Percentiles rank a stretch among this genome's conserved stretches.
Conservation (phyloP, 2,113 vertebrate species). For the Oreochromis aureus region DNA sequence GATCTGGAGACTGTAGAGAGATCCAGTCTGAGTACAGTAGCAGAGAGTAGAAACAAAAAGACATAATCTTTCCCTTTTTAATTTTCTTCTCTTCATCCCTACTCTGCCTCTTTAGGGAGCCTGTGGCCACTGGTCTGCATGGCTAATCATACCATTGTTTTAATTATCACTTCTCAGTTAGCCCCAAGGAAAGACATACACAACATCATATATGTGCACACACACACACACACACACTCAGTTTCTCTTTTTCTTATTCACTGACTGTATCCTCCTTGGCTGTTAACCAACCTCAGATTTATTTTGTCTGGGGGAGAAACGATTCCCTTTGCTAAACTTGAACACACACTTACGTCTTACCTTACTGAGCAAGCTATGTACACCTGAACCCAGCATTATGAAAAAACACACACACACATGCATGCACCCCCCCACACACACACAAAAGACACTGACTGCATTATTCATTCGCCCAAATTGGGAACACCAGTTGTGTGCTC, state of each 20-base stretch:
- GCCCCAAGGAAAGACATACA: conserved; percentile 31
- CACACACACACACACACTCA: neutral
- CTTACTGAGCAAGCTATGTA: conserved; percentile 9
- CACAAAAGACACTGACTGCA: conserved; percentile 43
- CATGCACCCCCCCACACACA: neutral
- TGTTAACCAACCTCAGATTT: conserved; percentile 22
- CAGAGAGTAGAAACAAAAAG: conserved; percentile 4
- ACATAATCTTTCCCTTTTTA: neutral
- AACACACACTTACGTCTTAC: conserved; percentile 13
- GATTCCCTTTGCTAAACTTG: conserved; percentile 1
- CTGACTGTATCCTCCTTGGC: conserved; percentile 10
- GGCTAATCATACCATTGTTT: conserved; percentile 59
- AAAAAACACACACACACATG: neutral
- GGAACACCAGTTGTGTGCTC: conserved; percentile 66
- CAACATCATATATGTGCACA: neutral
- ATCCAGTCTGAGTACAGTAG: conserved; percentile 3
- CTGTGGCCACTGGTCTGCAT: conserved; percentile 55
- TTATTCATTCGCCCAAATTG: conserved; percentile 72
- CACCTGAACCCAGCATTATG: conserved; percentile 10
- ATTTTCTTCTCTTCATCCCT: conserved; percentile 16
- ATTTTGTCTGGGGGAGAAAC: conserved; percentile 17
- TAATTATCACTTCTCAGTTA: conserved; percentile 58
- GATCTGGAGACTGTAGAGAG: conserved; percentile 20
- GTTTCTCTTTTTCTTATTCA: neutral
- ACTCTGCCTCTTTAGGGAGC: conserved; percentile 37